Conservation (phyloP, 2,888 invertebrate species). For the Diarsia rubi region DNA sequence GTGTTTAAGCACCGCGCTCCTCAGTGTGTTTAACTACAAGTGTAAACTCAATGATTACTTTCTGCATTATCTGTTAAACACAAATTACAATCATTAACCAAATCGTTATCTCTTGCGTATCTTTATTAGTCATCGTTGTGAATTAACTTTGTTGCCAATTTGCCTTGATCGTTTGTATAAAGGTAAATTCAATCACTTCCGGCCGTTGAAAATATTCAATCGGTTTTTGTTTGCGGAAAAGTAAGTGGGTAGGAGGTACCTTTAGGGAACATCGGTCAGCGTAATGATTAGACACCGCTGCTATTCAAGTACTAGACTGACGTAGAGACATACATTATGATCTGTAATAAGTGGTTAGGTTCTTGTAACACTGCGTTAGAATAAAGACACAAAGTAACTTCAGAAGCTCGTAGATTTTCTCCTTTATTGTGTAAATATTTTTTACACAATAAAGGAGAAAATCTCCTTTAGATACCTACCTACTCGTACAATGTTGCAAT, state of each 20-base stretch:
- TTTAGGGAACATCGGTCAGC: conserved; percentile 60
- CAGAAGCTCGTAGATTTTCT: conserved; percentile 25
- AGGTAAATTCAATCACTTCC: conserved; percentile 48
- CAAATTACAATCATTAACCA: conserved; percentile 48
- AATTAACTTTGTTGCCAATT: conserved; percentile 29
- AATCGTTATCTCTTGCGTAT: conserved; percentile 29
- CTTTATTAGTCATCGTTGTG: conserved; percentile 33
- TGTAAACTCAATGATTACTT: conserved; percentile 31
- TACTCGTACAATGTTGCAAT: conserved; percentile 31
- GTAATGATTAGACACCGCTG: conserved; percentile 39
- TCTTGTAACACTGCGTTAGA: conserved; percentile 16
- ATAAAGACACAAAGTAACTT: conserved; percentile 19
- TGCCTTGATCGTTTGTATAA: conserved; percentile 48
- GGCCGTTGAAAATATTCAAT: conserved; percentile 49
- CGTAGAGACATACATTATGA: conserved; percentile 28
- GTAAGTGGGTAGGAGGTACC: conserved; percentile 32
- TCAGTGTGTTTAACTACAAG: conserved; percentile 14
- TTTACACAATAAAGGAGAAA: no score
- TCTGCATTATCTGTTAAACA: conserved; percentile 32
- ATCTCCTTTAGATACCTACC: conserved; percentile 12
- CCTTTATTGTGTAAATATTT: conserved; percentile 44
- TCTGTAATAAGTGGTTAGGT: conserved; percentile 17
- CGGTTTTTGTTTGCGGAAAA: conserved; percentile 55
- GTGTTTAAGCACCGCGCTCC: neutral
- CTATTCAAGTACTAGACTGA: conserved; percentile 34